phyloP scores from a whole-genome alignment of 2,888 invertebrate genomes.

The Drosophila fungiperda region DNA sequence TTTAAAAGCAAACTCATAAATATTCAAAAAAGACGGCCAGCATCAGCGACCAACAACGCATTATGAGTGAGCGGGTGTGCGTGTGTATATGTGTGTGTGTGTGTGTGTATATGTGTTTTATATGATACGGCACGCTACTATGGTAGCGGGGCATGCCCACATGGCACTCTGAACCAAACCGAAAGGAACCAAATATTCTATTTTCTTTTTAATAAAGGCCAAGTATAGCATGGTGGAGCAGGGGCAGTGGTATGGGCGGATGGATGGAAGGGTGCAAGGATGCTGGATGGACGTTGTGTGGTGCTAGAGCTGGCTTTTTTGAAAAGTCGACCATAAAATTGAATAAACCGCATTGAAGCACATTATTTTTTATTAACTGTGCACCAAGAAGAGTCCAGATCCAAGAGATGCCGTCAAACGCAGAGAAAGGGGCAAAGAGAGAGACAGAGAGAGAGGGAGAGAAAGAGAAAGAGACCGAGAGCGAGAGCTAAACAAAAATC shows the following conservation, averaged over 20 bases:
- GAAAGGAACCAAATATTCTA: conserved; percentile 66
- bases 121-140: conserved; percentile 57
- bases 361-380: conserved; percentile 80
- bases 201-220: conserved; percentile 78
- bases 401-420: conserved; percentile 38
- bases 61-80: conserved; percentile 45
- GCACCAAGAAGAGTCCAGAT: conserved; percentile 33
- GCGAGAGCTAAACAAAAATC: conserved; percentile 70
- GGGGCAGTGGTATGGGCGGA: neutral
- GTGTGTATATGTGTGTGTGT: conserved; percentile 34
- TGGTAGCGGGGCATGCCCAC: conserved; percentile 47
- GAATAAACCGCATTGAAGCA: conserved; percentile 81
- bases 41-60: conserved; percentile 69
- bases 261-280: neutral
- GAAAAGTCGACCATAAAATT: conserved; percentile 80
- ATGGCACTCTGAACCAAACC: conserved; percentile 49
- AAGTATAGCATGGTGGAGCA: conserved; percentile 19
- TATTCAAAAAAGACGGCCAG: conserved; percentile 77
- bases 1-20: conserved; percentile 81
- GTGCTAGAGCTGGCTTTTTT: conserved; percentile 63
- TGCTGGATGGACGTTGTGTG: conserved; percentile 28
- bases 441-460: conserved; percentile 1
- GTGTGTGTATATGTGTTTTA: conserved; percentile 50
- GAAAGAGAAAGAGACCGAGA: conserved; percentile 1
- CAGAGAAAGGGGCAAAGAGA: conserved; percentile 23